Evolutionary conservation across 2,888 invertebrate genomes (phyloP), one percentile per base, ranked within the genome.

Genomic region (Argyra leucocephala): DNA sequence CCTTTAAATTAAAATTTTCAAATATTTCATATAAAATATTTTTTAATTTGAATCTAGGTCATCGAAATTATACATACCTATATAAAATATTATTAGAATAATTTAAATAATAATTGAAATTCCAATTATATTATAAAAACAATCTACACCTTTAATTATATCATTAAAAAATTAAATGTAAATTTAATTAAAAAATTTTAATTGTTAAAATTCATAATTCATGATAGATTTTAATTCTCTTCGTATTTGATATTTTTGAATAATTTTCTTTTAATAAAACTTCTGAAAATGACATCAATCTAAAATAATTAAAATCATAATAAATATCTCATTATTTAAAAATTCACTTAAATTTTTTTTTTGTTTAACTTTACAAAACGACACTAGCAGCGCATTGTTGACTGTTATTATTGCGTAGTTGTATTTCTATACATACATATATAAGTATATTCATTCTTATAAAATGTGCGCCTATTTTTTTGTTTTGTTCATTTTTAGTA

Each of bases 241-340:
- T 31, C 31, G 12, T 31, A 31, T 31, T 10, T 2, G 10, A 31
- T 31, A 31, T 10, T 31, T 31, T 31, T 31, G 31, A 48, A 48
- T 48, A 48, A 48, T 48, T 48, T 48, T 18, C 48, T 48, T 48
- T 48, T 48, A 48, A 48, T 48, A 48, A 48, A 48, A 18, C 15
- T 48, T 48, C 15, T 18, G 48, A 48, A 48, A 48, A 48, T 48
- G 18, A 15, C 48, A 48, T 48, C 48, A 48, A 48, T 48, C 48
- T 48, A 18, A 48, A 48, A 48, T 48, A 48, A 48, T 48, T 48
- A 48, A 48, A 48, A 18, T 48, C 48, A 48, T 48, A 48, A 48
- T 48, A 48, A 48, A 48, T 48, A 48, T 48, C 48, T 48, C 48
- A 48, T 48, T 48, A 48, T 48, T 48, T 48, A 48, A 48, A 48